phyloP scores from a whole-genome alignment of 2,113 vertebrate species.

The Salvelinus alpinus region DNA sequence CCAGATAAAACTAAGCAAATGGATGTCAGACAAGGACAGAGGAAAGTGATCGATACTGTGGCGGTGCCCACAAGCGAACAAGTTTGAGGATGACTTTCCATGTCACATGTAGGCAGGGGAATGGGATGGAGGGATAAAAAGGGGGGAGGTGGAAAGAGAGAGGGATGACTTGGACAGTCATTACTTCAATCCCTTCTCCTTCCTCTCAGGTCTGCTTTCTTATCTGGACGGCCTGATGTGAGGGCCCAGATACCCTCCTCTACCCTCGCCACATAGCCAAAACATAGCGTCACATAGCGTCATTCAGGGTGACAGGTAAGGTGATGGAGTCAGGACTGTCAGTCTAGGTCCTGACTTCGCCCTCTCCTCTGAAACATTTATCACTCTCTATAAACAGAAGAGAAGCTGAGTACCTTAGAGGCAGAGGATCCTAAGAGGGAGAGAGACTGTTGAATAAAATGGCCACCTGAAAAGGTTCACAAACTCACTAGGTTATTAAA shows the following conservation, averaged over 20 bases:
- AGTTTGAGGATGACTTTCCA: constrained; percentile 19
- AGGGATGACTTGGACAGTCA: constrained; percentile 25
- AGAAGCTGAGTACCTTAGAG: neutral
- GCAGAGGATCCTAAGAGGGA: neutral
- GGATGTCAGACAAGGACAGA: neutral
- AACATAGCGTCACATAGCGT: neutral
- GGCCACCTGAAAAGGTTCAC: no score
- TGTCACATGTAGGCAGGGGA: constrained; percentile 14
- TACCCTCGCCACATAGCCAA: neutral
- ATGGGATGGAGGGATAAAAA: neutral
- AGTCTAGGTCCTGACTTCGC: constrained; percentile 2
- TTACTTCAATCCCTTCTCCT: constrained; percentile 26
- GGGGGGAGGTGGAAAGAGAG: constrained; percentile 1
- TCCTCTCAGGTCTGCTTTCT: constrained; percentile 12
- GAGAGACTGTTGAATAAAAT: neutral
- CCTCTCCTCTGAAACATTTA: constrained; percentile 2
- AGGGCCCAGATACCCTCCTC: constrained; percentile 42
- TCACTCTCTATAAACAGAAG: constrained; percentile 1
- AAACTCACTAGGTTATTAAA: no score
- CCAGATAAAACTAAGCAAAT: constrained; percentile 9
- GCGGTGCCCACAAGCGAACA: neutral
- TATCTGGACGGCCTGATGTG: constrained; percentile 29
- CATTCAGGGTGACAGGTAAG: constrained; percentile 35
- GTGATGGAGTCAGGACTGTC: constrained; percentile 10
- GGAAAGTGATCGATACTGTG: constrained; percentile 13